These are phyloP conservation scores for Chlamydotis undulata DNA, from an alignment of 2,113 vertebrate genomes.

Conservation along the genomic window DNA sequence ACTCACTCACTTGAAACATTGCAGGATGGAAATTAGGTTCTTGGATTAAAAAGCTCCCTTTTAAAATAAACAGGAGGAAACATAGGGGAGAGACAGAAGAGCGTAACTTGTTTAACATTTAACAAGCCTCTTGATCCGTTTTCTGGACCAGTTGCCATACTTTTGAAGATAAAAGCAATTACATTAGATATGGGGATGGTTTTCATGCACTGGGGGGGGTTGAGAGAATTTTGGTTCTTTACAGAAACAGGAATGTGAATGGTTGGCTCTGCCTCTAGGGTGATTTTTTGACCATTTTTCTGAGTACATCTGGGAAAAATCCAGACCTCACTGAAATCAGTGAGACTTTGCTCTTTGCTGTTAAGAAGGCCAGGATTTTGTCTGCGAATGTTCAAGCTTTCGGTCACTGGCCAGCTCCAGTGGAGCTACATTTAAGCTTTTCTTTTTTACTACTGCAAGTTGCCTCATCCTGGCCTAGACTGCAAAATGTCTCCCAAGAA, in stretches of 20 bases:
- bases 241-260: conserved; percentile 13
- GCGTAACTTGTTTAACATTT: conserved; percentile 62
- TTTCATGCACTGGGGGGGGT: background rate
- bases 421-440: background rate
- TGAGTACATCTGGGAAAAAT: background rate
- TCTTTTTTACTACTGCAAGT: background rate
- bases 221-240: background rate
- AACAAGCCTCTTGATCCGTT: conserved; percentile 47
- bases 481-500: conserved; percentile 24
- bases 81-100: conserved; percentile 12
- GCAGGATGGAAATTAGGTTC: conserved; percentile 61
- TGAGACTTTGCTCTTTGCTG: conserved; percentile 21
- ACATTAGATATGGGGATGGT: background rate
- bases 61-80: conserved; percentile 71
- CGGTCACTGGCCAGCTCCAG: background rate
- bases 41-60: conserved; percentile 65
- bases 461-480: background rate
- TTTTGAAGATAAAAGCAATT: conserved; percentile 55
- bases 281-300: background rate
- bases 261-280: background rate
- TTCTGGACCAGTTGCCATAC: conserved; percentile 26
- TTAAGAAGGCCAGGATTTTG: conserved; percentile 25
- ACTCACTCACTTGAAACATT: conserved; percentile 48
- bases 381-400: conserved; percentile 2
- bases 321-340: conserved; percentile 11